Percentiles rank a stretch among this genome's conserved stretches.
Evolutionary conservation across 2,888 invertebrate genomes (phyloP).

Genomic region (Bugulina stolonifera): DNA sequence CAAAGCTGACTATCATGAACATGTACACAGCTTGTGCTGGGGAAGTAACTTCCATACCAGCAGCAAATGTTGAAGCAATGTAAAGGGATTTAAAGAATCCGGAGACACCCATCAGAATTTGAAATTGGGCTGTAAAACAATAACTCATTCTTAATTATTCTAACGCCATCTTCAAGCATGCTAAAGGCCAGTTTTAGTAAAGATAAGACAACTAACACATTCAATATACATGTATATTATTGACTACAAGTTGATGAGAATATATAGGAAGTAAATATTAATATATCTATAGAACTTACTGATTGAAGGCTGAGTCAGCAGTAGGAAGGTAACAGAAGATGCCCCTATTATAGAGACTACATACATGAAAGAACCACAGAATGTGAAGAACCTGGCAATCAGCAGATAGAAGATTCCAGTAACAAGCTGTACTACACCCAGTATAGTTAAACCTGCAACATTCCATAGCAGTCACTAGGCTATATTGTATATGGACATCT

Average conservation of each 20-base stretch:
- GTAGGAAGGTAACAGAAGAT: neutral
- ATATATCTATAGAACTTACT: neutral
- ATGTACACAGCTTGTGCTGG: neutral
- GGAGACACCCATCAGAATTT: constrained; percentile 4
- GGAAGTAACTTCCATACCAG: constrained; percentile 22
- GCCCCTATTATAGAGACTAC: neutral
- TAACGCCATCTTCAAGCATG: no score
- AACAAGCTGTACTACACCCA: neutral
- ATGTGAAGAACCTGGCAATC: neutral
- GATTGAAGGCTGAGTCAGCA: neutral
- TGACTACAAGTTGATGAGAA: neutral
- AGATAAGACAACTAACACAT: no score
- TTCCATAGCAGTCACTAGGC: no score
- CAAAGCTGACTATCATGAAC: constrained; percentile 13
- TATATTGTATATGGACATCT: no score
- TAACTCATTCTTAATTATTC: no score
- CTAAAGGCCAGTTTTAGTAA: no score
- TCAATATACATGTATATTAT: neutral
- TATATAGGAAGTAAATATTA: neutral
- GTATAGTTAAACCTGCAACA: constrained; percentile 15
- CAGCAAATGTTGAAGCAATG: neutral
- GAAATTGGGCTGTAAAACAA: neutral
- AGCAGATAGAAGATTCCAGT: constrained; percentile 8
- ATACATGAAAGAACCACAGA: neutral
- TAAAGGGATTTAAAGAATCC: constrained; percentile 24